Evolutionary conservation across 2,888 invertebrate species (phyloP).

Genomic region (Alloplasta piceator): DNA sequence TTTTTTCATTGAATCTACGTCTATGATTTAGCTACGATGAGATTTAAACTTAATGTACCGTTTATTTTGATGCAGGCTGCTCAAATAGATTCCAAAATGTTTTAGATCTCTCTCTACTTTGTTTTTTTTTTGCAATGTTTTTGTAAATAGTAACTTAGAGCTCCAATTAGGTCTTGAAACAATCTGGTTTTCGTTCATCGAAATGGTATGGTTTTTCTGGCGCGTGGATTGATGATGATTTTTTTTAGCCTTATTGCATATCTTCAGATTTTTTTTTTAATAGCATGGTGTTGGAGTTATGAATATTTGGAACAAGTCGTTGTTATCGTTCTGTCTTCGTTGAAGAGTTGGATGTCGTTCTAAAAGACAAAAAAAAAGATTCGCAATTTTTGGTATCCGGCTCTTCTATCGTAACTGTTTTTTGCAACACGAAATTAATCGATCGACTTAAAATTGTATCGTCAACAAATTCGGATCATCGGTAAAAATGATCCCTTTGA

Average conservation of each 20-base stretch:
- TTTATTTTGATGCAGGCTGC: constrained; percentile 30
- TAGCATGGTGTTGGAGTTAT: constrained; percentile 73
- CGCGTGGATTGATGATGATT: constrained; percentile 63
- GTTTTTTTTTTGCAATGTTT: not conserved
- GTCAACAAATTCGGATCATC: not conserved
- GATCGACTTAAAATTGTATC: not conserved
- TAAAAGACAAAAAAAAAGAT: not conserved
- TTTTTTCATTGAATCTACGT: constrained; percentile 42
- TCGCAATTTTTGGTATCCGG: constrained; percentile 6
- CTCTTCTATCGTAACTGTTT: constrained; percentile 44
- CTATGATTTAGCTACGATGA: constrained; percentile 47
- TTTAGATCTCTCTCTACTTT: not conserved
- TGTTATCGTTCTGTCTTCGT: constrained; percentile 52
- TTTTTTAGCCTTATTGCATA: constrained; percentile 57
- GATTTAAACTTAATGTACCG: constrained; percentile 29
- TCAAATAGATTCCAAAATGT: constrained; percentile 9
- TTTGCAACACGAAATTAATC: constrained; percentile 65
- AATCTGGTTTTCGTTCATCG: constrained; percentile 70
- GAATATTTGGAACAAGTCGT: constrained; percentile 53
- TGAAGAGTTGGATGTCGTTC: constrained; percentile 39
- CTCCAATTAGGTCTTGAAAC: constrained; percentile 62
- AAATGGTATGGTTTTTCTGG: constrained; percentile 72
- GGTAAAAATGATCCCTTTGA: constrained; percentile 7
- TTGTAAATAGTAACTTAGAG: constrained; percentile 25
- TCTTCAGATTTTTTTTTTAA: constrained; percentile 65